Conservation (phyloP, 2,797 vertebrate genomes). For the Eutrigla gurnardus region DNA sequence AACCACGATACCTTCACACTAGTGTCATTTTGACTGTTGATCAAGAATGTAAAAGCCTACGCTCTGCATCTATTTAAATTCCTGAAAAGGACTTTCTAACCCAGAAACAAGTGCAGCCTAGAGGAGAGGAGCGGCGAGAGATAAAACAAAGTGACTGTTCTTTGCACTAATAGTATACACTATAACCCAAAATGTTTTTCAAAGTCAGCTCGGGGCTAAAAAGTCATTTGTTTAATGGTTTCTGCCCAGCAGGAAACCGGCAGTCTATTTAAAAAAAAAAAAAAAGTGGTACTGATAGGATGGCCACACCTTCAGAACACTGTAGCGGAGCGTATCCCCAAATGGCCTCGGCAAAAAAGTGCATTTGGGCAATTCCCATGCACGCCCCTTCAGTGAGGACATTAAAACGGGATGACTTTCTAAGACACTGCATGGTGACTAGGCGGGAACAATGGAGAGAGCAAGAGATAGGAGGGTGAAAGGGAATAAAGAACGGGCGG, state of each 20-base stretch:
- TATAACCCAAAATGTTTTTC: slow-evolving; percentile 75
- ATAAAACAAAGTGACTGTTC: slow-evolving; percentile 79
- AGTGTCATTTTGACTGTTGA: slow-evolving; percentile 34
- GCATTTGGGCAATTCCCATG: slow-evolving; percentile 42
- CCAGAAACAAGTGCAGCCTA: slow-evolving; percentile 69
- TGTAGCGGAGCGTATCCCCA: slow-evolving; percentile 44
- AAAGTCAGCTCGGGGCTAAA: slow-evolving; percentile 80
- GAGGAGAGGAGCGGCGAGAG: slow-evolving; percentile 62
- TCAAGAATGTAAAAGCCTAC: slow-evolving; percentile 12
- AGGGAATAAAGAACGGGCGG: slow-evolving; percentile 33
- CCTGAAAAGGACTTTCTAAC: slow-evolving; percentile 40
- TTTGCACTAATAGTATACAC: slow-evolving; percentile 70
- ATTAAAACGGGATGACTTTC: slow-evolving; percentile 61
- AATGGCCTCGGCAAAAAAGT: slow-evolving; percentile 48
- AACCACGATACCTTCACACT: slow-evolving; percentile 1
- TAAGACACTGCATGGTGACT: slow-evolving; percentile 50
- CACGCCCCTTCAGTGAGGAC: slow-evolving; percentile 35
- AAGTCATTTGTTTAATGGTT: slow-evolving; percentile 86
- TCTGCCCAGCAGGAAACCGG: slow-evolving; percentile 77
- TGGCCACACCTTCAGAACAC: slow-evolving; percentile 63
- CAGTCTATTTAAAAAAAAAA: slow-evolving; percentile 70
- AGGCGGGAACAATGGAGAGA: slow-evolving; percentile 49
- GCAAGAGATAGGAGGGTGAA: slow-evolving; percentile 16
- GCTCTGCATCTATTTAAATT: slow-evolving; percentile 25
- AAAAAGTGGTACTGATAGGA: slow-evolving; percentile 63